A percentile compares a stretch with the other conserved stretches of the same genome.
phyloP scores from a whole-genome alignment of 1,140 invertebrate species.

The Drosophila ercepeae region DNA sequence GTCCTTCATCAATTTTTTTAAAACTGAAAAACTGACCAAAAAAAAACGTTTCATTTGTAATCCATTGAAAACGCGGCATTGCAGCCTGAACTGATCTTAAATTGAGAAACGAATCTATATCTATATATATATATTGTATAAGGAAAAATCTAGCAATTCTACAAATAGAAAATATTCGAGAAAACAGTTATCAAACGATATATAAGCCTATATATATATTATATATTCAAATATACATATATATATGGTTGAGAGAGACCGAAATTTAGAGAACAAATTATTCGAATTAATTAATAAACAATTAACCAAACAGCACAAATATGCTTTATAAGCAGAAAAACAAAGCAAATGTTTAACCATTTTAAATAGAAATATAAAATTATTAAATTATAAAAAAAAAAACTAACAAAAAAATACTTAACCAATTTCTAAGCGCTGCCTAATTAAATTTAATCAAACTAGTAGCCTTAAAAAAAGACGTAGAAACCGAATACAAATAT shows the following conservation, averaged over 20 bases:
- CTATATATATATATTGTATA: constrained; percentile 6
- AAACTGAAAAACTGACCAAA: constrained; percentile 20
- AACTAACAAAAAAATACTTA: constrained; percentile 3
- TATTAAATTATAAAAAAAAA: not conserved
- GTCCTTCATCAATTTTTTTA: constrained; percentile 25
- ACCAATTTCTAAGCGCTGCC: constrained; percentile 33
- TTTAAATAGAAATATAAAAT: constrained; percentile 9
- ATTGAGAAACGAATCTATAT: constrained; percentile 25
- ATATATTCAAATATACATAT: not conserved
- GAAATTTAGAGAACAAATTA: constrained; percentile 10
- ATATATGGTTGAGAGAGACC: too few species aligned
- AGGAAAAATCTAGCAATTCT: not conserved
- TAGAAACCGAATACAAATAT: constrained; percentile 26
- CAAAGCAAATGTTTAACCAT: constrained; percentile 10
- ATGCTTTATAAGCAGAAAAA: too few species aligned
- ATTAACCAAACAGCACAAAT: constrained; percentile 24
- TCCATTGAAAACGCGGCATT: constrained; percentile 41
- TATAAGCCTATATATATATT: constrained; percentile 1
- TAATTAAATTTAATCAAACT: constrained; percentile 31
- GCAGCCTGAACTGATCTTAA: constrained; percentile 42
- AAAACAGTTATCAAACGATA: constrained; percentile 4
- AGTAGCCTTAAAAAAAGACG: constrained; percentile 36
- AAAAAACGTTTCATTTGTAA: constrained; percentile 38
- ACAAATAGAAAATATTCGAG: not conserved
- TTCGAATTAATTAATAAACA: constrained; percentile 2